Base-by-base conservation (phyloP, 2,113 vertebrate genomes). In the Castor canadensis region DNA sequence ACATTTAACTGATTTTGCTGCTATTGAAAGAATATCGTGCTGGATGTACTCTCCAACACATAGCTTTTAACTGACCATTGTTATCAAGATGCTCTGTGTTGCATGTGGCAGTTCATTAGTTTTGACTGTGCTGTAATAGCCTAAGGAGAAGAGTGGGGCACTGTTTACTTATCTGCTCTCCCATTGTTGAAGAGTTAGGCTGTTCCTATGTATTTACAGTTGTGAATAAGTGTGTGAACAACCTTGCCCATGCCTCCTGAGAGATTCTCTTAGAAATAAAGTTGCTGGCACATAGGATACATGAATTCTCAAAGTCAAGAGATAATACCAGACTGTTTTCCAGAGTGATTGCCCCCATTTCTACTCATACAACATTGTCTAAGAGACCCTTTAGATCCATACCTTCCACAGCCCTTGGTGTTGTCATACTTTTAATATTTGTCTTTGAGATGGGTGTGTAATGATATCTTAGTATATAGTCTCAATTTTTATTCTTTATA, bases 211-310 rank as follows among this genome's bases (percentile, higher is more conserved):
- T 86, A 3, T 73, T 71, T 79, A 47, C 3, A 60, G 3, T 56
- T 87, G 40, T 60, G 49, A 91, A 77, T 3, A 69, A 43, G 49
- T 62, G 4, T 85, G 38, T 64, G 58, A 85, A 69, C 22, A 40
- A 60, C 84, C 20, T 38, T 84, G 5, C 80, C 43, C n/a, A 52
- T 75, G 43, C 3, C 22, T 56, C 12, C 32, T 91, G 38, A 75
- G 73, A 81, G 43, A 32, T 79, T 87, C 20, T 92, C 62, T 94
- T 66, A 94, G 75, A 26, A 75, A 62, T 84, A 71, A 75, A 69
- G 56, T 62, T 85, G 26, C 38, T 64, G 26, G 16, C 32, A 83
- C 52, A 49, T 32, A 45, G 16, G 12, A 2, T 58, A 47, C 67
- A 30, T 62, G 30, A 40, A 84, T 84, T 88, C 93, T 79, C 79